A percentile compares a stretch with the other conserved stretches of the same genome.
Evolutionary conservation across 53 echinoderm and acorn worm genomes (phyloP).

Genomic region (Echinarachnius parma): DNA sequence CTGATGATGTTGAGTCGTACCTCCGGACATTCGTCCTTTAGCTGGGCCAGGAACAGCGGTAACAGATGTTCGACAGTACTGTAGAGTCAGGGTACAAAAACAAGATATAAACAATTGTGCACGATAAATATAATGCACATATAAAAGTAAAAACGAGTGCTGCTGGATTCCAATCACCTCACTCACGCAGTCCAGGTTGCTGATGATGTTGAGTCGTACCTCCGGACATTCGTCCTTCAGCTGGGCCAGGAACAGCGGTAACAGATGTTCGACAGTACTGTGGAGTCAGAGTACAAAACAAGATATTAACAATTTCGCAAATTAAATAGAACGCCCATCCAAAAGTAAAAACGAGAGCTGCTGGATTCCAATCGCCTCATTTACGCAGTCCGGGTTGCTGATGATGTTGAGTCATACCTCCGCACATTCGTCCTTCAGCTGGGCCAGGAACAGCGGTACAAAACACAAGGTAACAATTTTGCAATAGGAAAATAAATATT

Average conservation of each 20-base stretch:
- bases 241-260: conserved; percentile 86
- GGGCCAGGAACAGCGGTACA: conserved; percentile 87
- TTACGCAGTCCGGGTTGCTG: conserved; percentile 97
- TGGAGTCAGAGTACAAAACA: too few relatives aligned
- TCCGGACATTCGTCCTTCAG: conserved; percentile 98
- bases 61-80: conserved; percentile 91
- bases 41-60: conserved; percentile 83
- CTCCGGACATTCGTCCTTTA: conserved; percentile 97
- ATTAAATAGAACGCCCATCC: too few relatives aligned
- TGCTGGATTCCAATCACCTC: conserved; percentile 90
- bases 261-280: conserved; percentile 88
- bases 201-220: conserved; percentile 96
- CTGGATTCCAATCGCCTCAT: conserved; percentile 85
- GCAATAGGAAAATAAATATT: too few relatives aligned
- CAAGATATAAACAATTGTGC: too few relatives aligned
- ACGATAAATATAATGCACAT: too few relatives aligned
- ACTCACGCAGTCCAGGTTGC: conserved; percentile 97
- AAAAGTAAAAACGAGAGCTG: too few relatives aligned
- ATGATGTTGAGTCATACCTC: conserved; percentile 98
- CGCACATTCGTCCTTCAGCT: conserved; percentile 95
- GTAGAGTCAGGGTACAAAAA: too few relatives aligned
- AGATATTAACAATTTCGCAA: too few relatives aligned
- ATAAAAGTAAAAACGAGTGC: too few relatives aligned
- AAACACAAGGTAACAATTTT: too few relatives aligned
- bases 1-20: conserved; percentile 97